phyloP scores from a whole-genome alignment of 1,140 invertebrate genomes.

The Batillaria attramentaria region DNA sequence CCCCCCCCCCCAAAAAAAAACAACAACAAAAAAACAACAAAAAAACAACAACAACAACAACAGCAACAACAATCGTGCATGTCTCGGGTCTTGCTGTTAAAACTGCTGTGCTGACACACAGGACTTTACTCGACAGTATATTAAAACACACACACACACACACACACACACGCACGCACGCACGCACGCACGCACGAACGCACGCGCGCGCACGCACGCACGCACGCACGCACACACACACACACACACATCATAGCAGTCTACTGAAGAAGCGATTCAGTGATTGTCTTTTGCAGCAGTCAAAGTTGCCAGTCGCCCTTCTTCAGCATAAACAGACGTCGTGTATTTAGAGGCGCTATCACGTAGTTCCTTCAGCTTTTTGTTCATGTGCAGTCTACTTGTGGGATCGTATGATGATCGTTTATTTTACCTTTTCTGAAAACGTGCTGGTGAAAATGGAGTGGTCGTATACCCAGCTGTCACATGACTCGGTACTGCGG shows the following conservation, averaged over 20 bases:
- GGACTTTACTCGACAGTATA: not conserved
- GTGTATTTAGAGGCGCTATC: not conserved
- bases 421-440: constrained; percentile 34
- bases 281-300: not conserved
- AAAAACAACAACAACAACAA: no score
- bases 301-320: not conserved
- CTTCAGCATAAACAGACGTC: not conserved
- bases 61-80: not conserved
- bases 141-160: no score
- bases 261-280: not conserved
- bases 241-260: not conserved
- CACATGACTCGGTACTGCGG: constrained; percentile 85
- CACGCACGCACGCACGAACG: not conserved
- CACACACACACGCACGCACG: not conserved
- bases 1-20: no score
- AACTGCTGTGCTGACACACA: not conserved
- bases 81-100: not conserved
- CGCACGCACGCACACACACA: not conserved
- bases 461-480: constrained; percentile 85
- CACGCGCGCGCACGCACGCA: not conserved
- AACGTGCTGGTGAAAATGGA: constrained; percentile 77
- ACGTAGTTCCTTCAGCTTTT: not conserved
- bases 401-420: no score
- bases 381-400: not conserved
- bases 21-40: no score